Conservation (phyloP, 2,797 vertebrate species). For the Sebastes iracundus region DNA sequence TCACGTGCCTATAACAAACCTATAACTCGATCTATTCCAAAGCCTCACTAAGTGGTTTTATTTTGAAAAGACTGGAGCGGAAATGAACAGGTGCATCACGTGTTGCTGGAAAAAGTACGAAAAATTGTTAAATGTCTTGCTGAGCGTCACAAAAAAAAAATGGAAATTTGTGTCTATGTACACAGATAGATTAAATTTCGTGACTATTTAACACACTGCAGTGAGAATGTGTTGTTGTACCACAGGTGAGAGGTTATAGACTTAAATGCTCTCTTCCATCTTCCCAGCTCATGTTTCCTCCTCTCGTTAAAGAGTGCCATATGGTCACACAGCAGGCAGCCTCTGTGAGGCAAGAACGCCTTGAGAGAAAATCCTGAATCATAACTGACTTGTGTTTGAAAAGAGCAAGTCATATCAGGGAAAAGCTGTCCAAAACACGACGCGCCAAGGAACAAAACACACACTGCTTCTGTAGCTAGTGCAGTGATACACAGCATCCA, state of each 20-base stretch:
- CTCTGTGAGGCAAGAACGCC: conserved; percentile 39
- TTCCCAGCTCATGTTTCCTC: conserved; percentile 22
- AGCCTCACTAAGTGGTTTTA: too few relatives aligned
- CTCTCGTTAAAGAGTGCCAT: conserved; percentile 64
- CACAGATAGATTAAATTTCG: too few relatives aligned
- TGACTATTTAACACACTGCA: too few relatives aligned
- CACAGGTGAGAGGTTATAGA: conserved; percentile 11
- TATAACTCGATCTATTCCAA: too few relatives aligned
- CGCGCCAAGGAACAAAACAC: not conserved
- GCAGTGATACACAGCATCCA: not conserved
- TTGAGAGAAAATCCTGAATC: conserved; percentile 56
- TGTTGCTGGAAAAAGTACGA: too few relatives aligned
- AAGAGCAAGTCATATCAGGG: conserved; percentile 50
- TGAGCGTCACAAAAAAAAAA: too few relatives aligned
- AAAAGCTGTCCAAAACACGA: conserved; percentile 14
- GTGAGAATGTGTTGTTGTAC: too few relatives aligned
- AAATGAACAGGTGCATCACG: too few relatives aligned
- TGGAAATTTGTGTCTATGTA: too few relatives aligned
- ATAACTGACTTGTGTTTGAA: conserved; percentile 44
- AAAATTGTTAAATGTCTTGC: too few relatives aligned
- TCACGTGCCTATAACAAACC: too few relatives aligned
- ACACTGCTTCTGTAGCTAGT: not conserved
- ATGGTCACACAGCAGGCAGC: conserved; percentile 77
- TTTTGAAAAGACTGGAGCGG: too few relatives aligned
- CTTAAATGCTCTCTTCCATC: not conserved